Evolutionary conservation across 53 echinoderm and acorn worm genomes (phyloP).

Genomic region (Temnopleurus reevesii): DNA sequence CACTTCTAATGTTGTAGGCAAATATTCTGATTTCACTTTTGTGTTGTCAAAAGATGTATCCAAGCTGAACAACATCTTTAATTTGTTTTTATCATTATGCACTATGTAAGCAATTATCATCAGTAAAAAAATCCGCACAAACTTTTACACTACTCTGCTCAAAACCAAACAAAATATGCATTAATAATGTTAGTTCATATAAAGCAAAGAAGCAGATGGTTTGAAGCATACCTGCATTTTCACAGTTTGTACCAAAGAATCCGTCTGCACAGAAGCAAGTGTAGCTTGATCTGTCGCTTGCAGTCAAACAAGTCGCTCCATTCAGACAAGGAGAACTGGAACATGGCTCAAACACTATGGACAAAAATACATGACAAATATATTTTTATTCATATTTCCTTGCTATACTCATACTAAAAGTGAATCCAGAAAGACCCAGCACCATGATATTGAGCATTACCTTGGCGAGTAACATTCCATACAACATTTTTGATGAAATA

Average conservation of each 20-base stretch:
- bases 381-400: no score
- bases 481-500: no score
- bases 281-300: constrained; percentile 28
- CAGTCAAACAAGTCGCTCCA: constrained; percentile 28
- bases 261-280: constrained; percentile 62
- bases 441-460: no score
- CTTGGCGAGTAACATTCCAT: no score
- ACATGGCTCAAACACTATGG: constrained; percentile 7
- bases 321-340: constrained; percentile 43
- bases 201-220: neutral
- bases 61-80: neutral
- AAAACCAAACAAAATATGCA: no score
- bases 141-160: no score
- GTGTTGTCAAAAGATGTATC: neutral
- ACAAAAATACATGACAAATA: neutral
- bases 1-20: no score
- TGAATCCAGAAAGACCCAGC: no score
- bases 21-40: neutral
- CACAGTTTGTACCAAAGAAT: constrained; percentile 65
- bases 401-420: no score
- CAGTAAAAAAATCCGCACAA: no score
- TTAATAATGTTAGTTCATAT: neutral
- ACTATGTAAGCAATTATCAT: neutral
- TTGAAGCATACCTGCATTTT: constrained; percentile 11
- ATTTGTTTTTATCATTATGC: neutral